Evolutionary conservation across 2,113 vertebrate genomes (phyloP), one percentile per base, ranked within the genome.

Genomic region (Catharus bicknelli): DNA sequence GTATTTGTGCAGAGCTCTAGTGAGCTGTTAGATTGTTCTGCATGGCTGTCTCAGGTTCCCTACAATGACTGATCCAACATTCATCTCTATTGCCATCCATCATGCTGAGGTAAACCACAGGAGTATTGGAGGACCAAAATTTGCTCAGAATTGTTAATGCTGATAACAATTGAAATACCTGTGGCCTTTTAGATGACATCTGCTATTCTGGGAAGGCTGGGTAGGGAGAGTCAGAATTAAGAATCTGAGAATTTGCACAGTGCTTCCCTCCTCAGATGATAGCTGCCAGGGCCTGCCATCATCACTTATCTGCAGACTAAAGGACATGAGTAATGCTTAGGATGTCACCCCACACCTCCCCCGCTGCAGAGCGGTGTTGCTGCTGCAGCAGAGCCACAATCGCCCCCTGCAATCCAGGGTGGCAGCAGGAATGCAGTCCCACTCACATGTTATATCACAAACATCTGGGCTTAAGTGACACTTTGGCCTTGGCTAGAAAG

Each of bases 281-380:
- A 59, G 85, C 63, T 2, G 61, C 68, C 88, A 88, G 72, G 51
- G 63, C 45, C 59, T 83, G 85, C 67, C 67, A 58, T 66, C 67
- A 32, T n/a, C 68, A 47, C 88, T 94, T 69, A 74, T 93, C 82
- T 88, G 85, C 72, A 91, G 75, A 36, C 26, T 88, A 70, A 91
- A 91, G 83, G 88, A 79, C 79, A 42, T 91, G 92, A 95, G 63
- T 91, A 95, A 93, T 94, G 75, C 59, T 83, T 86, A 94, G 90
- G 85, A 95, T 88, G 90, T 86, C 85, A 95, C 85, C 70, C 74
- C 76, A 79, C 53, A 77, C 54, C 34, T 88, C 93, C 93, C 61
- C 43, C 1, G 0, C 72, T 90, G 80, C 9, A 3, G 47, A 86
- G 42, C 4, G 0, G 11, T 64, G 54, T 1, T 61, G 55, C 5